Evolutionary conservation across 1,140 invertebrate species (phyloP).

Genomic region (Aricia agestis): DNA sequence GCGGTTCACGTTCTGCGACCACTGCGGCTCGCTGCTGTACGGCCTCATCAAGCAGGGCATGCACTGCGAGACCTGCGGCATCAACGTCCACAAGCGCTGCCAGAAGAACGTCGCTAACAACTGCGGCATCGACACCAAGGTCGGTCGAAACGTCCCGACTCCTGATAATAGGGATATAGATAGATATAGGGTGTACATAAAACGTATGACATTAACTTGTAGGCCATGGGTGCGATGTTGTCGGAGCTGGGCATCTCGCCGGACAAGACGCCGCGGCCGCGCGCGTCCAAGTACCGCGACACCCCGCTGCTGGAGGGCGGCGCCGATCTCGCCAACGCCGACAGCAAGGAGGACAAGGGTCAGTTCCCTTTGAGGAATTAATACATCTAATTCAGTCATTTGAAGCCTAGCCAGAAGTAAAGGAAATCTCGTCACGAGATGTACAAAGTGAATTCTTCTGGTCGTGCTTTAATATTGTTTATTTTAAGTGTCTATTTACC

Average conservation of each 20-base stretch:
- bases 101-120: conserved; percentile 99
- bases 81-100: conserved; percentile 99
- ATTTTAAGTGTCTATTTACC: too few species aligned
- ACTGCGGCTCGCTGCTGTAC: conserved; percentile 94
- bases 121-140: conserved; percentile 97
- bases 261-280: conserved; percentile 85
- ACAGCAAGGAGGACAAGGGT: conserved; percentile 59
- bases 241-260: conserved; percentile 94
- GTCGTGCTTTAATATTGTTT: not conserved
- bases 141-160: not conserved
- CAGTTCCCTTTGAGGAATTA: not conserved
- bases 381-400: too few species aligned
- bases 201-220: not conserved
- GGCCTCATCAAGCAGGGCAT: conserved; percentile 97
- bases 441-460: not conserved
- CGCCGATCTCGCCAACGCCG: conserved; percentile 51
- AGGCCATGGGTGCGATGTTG: conserved; percentile 93
- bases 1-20: conserved; percentile 99
- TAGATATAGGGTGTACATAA: too few species aligned
- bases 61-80: conserved; percentile 97
- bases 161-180: too few species aligned
- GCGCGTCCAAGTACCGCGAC: conserved; percentile 80
- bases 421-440: too few species aligned
- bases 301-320: conserved; percentile 71
- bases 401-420: too few species aligned